Evolutionary conservation across 2,888 invertebrate genomes (phyloP).

Genomic region (Abrostola tripartita): DNA sequence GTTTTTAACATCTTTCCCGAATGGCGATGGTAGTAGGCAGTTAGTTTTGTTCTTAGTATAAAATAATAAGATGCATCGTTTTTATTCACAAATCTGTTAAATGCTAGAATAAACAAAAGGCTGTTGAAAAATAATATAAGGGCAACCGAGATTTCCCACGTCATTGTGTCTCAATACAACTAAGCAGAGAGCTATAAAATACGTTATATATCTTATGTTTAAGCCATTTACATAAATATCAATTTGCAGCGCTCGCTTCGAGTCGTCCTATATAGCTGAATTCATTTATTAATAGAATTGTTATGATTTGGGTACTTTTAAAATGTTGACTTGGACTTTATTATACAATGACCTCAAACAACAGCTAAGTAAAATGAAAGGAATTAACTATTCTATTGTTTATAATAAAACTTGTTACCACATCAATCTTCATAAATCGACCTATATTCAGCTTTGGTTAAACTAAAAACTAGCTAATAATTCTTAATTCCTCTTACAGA

Average conservation of each 20-base stretch:
- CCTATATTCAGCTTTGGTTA: too few species aligned
- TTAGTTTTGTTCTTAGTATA: neutral
- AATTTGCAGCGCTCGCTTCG: neutral
- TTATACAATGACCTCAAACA: too few species aligned
- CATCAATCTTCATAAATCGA: too few species aligned
- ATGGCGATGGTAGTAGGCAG: too few species aligned
- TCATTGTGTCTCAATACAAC: constrained; percentile 4
- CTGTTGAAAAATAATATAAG: neutral
- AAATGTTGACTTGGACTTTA: neutral
- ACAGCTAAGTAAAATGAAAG: too few species aligned
- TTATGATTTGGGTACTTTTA: neutral
- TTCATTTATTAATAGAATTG: constrained; percentile 3
- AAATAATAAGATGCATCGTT: neutral
- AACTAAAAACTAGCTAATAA: too few species aligned
- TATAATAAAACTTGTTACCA: too few species aligned
- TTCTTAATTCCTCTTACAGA: too few species aligned
- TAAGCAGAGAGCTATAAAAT: neutral
- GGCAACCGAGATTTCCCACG: neutral
- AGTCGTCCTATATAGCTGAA: neutral
- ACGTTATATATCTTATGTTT: constrained; percentile 4
- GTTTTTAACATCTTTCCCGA: neutral
- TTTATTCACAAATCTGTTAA: neutral
- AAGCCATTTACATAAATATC: constrained; percentile 6
- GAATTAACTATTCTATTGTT: too few species aligned
- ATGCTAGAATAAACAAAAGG: neutral